These are phyloP conservation scores for Poeciliopsis presidionis DNA, from an alignment of 2,797 vertebrate species.

Conservation along the genomic window DNA sequence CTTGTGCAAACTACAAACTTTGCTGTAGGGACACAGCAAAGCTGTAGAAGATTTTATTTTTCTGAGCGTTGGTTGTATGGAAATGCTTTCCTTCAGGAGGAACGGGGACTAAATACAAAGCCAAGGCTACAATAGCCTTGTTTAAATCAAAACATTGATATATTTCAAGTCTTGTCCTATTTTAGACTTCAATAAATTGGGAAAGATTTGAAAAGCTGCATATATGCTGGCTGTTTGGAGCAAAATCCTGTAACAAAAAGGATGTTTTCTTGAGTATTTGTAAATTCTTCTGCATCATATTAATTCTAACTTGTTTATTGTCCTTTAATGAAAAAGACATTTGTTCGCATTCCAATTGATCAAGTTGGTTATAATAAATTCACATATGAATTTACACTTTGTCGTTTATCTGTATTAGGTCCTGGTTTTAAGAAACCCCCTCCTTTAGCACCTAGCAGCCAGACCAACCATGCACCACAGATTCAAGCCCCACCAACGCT, in stretches of 20 bases:
- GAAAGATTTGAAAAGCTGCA: not conserved
- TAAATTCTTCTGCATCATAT: not conserved
- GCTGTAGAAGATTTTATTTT: not conserved
- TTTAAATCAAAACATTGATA: not conserved
- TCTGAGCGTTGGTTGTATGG: not conserved
- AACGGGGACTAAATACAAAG: not conserved
- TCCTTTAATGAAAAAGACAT: not conserved
- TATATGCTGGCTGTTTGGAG: not conserved
- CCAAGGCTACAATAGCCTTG: not conserved
- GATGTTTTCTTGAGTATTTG: not conserved
- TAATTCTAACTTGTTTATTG: not conserved
- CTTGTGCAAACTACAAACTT: not conserved
- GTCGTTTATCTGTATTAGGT: conserved; percentile 51
- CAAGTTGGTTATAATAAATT: not conserved
- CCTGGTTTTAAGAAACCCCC: conserved; percentile 63
- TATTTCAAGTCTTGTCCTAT: not conserved
- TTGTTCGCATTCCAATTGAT: not conserved
- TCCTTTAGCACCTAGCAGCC: conserved; percentile 58
- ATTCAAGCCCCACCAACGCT: conserved; percentile 31
- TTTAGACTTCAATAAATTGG: not conserved
- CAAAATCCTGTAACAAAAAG: not conserved
- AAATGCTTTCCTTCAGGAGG: not conserved
- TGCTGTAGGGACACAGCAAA: not conserved
- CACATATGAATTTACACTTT: not conserved
- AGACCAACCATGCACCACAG: conserved; percentile 47